phyloP scores from a whole-genome alignment of 2,113 vertebrate species.

The Psammodynastes pulverulentus region DNA sequence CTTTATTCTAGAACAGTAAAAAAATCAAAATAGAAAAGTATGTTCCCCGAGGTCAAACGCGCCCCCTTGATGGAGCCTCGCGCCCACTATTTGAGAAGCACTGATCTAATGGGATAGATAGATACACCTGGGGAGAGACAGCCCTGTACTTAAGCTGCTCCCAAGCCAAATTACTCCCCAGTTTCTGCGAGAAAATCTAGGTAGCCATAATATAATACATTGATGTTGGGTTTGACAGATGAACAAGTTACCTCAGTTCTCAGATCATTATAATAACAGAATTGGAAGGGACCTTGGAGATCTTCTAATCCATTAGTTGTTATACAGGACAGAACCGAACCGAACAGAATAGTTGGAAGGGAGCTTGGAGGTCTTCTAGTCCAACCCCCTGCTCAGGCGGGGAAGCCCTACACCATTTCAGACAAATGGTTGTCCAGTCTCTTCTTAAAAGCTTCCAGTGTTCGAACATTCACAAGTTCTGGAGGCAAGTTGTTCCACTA shows the following conservation, averaged over 20 bases:
- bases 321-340: too few species aligned
- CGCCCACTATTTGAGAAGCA: too few species aligned
- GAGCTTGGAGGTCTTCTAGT: neutral
- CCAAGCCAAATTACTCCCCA: neutral
- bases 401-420: neutral
- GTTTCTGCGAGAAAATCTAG: neutral
- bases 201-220: neutral
- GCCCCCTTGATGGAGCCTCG: too few species aligned
- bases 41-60: too few species aligned
- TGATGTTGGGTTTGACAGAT: neutral
- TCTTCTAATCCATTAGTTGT: neutral
- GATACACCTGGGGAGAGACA: neutral
- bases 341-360: too few species aligned
- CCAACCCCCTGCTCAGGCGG: neutral
- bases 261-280: neutral
- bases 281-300: neutral
- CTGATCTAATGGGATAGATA: neutral
- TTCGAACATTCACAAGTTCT: neutral
- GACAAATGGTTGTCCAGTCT: neutral
- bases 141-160: neutral
- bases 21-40: too few species aligned
- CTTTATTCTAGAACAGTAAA: too few species aligned
- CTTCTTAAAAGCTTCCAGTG: neutral
- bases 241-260: neutral
- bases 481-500: neutral